Evolutionary conservation across 2,113 vertebrate genomes (phyloP).

Genomic region (Campylomormyrus numenius): DNA sequence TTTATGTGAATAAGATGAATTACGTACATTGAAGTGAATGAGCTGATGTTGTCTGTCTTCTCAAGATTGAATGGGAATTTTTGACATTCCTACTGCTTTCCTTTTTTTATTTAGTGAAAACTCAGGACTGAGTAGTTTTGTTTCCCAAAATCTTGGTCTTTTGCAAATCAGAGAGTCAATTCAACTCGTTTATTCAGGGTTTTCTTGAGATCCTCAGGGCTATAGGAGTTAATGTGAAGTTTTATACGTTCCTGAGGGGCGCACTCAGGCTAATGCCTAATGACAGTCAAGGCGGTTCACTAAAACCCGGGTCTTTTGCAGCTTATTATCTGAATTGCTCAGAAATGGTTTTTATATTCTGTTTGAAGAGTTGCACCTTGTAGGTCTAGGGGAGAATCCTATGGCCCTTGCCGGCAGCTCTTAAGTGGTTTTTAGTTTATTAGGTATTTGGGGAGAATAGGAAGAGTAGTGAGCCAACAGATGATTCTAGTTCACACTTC

Average conservation of each 20-base stretch:
- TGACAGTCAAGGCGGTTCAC: conserved; percentile 5
- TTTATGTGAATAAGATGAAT: neutral
- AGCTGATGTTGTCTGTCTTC: neutral
- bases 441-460: neutral
- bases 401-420: neutral
- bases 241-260: neutral
- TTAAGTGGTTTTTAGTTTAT: conserved; percentile 10
- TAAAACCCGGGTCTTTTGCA: conserved; percentile 6
- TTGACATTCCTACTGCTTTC: neutral
- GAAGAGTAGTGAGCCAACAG: neutral
- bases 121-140: neutral
- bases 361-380: neutral
- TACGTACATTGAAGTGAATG: neutral
- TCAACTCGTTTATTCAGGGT: neutral
- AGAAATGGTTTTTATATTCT: conserved; percentile 4
- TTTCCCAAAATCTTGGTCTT: neutral
- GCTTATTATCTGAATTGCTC: conserved; percentile 9
- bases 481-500: neutral
- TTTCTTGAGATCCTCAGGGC: neutral
- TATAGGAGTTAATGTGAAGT: neutral
- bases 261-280: neutral
- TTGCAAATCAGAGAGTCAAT: neutral
- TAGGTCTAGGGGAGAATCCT: neutral
- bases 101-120: neutral
- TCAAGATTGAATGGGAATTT: neutral